A percentile compares a stretch with the other conserved stretches of the same genome.
These are phyloP conservation scores for Leucoma salicis DNA, from an alignment of 2,888 invertebrate genomes.

Conservation along the genomic window DNA sequence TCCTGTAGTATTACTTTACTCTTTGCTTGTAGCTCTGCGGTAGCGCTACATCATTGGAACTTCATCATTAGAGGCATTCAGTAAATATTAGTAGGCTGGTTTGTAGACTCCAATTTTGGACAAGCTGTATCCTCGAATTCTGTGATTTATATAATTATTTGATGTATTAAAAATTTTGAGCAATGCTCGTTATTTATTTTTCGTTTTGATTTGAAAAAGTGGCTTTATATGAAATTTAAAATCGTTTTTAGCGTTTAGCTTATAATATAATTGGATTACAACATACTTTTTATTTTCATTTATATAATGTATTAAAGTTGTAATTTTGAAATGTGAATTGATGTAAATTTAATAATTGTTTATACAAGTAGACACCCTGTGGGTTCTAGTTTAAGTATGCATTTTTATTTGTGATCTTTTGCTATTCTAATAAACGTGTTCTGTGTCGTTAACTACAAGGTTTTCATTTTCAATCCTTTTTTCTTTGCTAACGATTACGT, in stretches of 20 bases:
- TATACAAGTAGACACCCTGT: conserved; percentile 24
- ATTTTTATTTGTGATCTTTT: conserved; percentile 64
- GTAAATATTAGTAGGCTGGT: conserved; percentile 4
- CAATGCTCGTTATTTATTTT: too few species aligned
- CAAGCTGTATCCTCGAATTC: conserved; percentile 44
- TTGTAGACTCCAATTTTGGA: conserved; percentile 16
- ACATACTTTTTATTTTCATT: too few species aligned
- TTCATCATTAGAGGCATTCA: too few species aligned
- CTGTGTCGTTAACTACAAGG: conserved; percentile 49
- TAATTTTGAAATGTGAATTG: conserved; percentile 5
- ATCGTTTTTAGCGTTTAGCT: too few species aligned
- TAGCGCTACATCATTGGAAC: too few species aligned
- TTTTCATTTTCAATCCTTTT: conserved; percentile 27
- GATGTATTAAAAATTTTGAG: too few species aligned
- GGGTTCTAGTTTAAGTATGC: conserved; percentile 32
- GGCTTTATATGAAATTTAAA: too few species aligned
- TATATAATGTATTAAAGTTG: conserved; percentile 4
- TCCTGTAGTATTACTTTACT: too few species aligned
- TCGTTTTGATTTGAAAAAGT: too few species aligned
- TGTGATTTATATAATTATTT: conserved; percentile 50
- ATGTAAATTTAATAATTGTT: conserved; percentile 23
- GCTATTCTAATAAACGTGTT: conserved; percentile 56
- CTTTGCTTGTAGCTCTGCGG: too few species aligned
- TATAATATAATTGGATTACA: too few species aligned
- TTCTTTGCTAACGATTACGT: too few species aligned